Base-by-base conservation (phyloP, 2,888 invertebrate genomes). In the Tanytarsus gracilentus region DNA sequence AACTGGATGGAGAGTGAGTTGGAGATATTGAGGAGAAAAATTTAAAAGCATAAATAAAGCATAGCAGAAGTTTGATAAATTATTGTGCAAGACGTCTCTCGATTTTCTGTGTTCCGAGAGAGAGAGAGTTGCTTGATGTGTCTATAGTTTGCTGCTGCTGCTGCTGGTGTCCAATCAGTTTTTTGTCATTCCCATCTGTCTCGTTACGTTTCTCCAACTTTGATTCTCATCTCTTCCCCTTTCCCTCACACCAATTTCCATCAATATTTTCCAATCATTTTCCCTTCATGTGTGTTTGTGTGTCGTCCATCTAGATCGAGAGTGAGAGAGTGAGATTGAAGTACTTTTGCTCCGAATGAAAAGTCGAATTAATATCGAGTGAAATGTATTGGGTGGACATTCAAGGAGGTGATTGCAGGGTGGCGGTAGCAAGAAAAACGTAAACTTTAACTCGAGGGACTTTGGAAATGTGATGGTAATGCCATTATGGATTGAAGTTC, bases 131-230 rank as follows among this genome's bases (percentile, higher is more conserved):
- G 36, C 36, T 52, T 52, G 52, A 52, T 52, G 36, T 48, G 56
- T 56, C 56, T 56, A 56, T 56, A 56, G 36, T 36, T 36, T 36
- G 36, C 58, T 58, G n/a, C n/a, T n/a, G n/a, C n/a, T n/a, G n/a
- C n/a, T n/a, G n/a, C n/a, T n/a, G n/a, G n/a, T n/a, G 58, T 58
- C 48, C 58, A 58, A 58, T 58, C 58, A 58, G 58, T 58, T 58
- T 30, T 58, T 58, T 58, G 58, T 58, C 58, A 58, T 58, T 58
- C 58, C 58, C 58, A 58, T 58, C 58, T 58, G 58, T 48, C 48
- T 58, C 58, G 44, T 58, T 58, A 56, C 56, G 40, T 40, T 48
- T 39, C 16, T 27, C 16, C 21, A 18, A 29, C 18, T 29, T 26
- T 23, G 39, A 53, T 21, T 53, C 33, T 33, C n/a, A n/a, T 33